Base-by-base conservation (phyloP, 2,888 invertebrate species). In the Drosophila aldrichi region DNA sequence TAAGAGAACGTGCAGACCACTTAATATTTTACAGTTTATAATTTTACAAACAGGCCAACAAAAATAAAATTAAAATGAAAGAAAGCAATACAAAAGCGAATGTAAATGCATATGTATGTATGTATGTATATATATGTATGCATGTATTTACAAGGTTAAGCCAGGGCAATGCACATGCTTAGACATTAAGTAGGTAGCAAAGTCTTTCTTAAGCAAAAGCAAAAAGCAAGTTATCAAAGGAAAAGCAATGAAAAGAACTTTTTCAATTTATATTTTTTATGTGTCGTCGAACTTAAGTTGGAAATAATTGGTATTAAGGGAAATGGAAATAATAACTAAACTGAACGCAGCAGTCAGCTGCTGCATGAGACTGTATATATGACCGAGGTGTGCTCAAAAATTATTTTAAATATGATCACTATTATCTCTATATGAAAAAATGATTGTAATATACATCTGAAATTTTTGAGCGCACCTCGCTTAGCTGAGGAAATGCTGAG, bases 121-220 rank as follows among this genome's bases (percentile, higher is more conserved):
- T 4, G 22, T n/a, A 32, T 18, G 2, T 22, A 1, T 22, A 22
- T 7, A 9, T 41, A 56, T 34, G 25, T n/a, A 38, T 22, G 16
- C 12, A 25, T 14, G 52, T 46, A 38, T 58, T 20, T 48, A 40
- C 38, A 48, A 14, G 32, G 29, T 58, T 29, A 48, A 32, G 3
- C 32, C 32, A 32, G 10, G 9, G 20, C 58, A 25, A 38, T 49
- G 16, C 59, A 38, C 58, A 71, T 71, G 65, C 61, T 43, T 59
- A 76, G 38, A 71, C 34, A 62, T 60, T 34, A 62, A 41, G 52
- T 56, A 41, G 60, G 75, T 46, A 16, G 44, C 22, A 44, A 44
- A 44, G 44, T 44, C 12, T 22, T 43, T 43, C 20, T 44, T 44
- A 77, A 79, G 77, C 77, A 77, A 77, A 79, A 79, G 77, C 77